Evolutionary conservation across 2,888 invertebrate genomes (phyloP).

Genomic region (Ecdyonurus torrentis): DNA sequence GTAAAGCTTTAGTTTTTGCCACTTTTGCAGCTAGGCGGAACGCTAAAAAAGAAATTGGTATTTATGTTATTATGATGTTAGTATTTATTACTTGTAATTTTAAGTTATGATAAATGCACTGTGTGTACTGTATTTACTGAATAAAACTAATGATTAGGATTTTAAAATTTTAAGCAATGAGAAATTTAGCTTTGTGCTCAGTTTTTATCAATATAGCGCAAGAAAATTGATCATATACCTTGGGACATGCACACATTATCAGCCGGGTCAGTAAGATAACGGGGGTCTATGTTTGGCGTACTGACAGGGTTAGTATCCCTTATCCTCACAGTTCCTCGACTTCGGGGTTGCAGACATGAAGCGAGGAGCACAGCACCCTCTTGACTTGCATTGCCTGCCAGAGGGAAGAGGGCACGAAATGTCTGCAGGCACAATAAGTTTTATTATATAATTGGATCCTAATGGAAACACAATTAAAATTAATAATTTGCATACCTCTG

Average conservation of each 20-base stretch:
- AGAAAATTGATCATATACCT: constrained; percentile 25
- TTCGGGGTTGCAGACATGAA: constrained; percentile 49
- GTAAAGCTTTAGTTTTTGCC: constrained; percentile 37
- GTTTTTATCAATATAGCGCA: too few species aligned
- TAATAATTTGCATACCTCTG: constrained; percentile 28
- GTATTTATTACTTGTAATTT: neutral
- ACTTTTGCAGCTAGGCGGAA: constrained; percentile 38
- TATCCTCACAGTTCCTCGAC: constrained; percentile 47
- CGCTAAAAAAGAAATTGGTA: constrained; percentile 31
- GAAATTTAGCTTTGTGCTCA: too few species aligned
- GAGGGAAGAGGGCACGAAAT: constrained; percentile 46
- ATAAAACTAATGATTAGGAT: too few species aligned
- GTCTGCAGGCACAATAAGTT: constrained; percentile 26
- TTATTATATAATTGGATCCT: neutral
- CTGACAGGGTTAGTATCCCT: constrained; percentile 35
- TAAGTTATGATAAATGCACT: neutral
- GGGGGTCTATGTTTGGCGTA: constrained; percentile 54
- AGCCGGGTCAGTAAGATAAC: constrained; percentile 42
- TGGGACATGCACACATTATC: constrained; percentile 46
- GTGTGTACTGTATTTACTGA: too few species aligned
- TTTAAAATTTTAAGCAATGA: too few species aligned
- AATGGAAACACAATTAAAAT: neutral
- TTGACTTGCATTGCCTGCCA: constrained; percentile 39
- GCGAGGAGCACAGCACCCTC: constrained; percentile 53
- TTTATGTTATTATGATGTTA: neutral